Conservation (phyloP, 2,888 invertebrate genomes). For the Rhagonycha lutea region DNA sequence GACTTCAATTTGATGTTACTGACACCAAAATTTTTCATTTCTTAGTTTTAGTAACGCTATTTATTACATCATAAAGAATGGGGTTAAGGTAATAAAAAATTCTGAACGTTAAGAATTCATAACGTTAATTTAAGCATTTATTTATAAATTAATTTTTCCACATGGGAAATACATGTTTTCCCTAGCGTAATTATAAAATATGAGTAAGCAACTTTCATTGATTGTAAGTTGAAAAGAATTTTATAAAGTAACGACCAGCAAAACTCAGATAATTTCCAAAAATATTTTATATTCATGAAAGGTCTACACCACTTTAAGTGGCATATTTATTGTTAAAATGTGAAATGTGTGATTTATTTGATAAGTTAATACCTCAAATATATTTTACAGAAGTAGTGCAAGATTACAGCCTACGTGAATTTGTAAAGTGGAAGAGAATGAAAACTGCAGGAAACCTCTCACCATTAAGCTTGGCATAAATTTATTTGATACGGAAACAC, state of each 20-base stretch:
- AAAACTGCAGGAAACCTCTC: conserved; percentile 3
- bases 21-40: neutral
- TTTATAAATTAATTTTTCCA: neutral
- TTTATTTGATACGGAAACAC: conserved; percentile 4
- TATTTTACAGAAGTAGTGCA: conserved; percentile 4
- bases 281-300: neutral
- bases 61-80: neutral
- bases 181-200: neutral
- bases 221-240: neutral
- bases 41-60: neutral
- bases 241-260: neutral
- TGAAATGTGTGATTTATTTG: conserved; percentile 4
- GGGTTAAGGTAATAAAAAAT: neutral
- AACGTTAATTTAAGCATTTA: neutral
- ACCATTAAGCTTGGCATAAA: conserved; percentile 3
- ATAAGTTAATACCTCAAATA: conserved; percentile 4
- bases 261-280: neutral
- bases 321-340: neutral
- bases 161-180: neutral
- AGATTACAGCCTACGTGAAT: conserved; percentile 2
- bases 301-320: neutral
- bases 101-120: neutral
- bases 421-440: conserved; percentile 3
- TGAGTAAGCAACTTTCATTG: neutral
- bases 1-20: neutral